These are phyloP conservation scores for Aphelocoma californica DNA, from an alignment of 2,797 vertebrate species.

Conservation along the genomic window DNA sequence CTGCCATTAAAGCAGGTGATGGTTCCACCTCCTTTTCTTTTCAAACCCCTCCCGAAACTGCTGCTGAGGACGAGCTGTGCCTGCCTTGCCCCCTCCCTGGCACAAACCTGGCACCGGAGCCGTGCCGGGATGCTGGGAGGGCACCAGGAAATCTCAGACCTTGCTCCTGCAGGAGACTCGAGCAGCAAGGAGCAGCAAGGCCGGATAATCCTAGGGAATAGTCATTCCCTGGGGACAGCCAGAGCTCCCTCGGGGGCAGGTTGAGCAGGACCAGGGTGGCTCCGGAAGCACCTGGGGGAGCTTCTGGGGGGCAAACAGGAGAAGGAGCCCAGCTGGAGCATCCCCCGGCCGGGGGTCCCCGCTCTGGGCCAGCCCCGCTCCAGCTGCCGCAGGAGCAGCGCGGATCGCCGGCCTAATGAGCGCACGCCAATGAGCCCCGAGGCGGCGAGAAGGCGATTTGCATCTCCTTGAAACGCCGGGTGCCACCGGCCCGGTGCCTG, in stretches of 20 bases:
- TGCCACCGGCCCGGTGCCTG: background rate
- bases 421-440: background rate
- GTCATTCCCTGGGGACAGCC: accelerated
- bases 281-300: accelerated
- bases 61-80: background rate
- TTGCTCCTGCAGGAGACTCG: background rate
- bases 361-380: background rate
- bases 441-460: background rate
- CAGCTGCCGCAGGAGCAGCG: constrained; percentile 8
- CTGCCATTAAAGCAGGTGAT: background rate
- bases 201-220: accelerated
- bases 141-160: background rate
- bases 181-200: background rate
- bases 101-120: background rate
- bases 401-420: background rate
- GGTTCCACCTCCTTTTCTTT: background rate
- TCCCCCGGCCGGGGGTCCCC: accelerated
- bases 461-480: background rate
- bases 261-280: accelerated
- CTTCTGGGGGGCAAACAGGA: background rate
- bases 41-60: background rate
- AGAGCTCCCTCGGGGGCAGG: accelerated
- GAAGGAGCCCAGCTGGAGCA: background rate
- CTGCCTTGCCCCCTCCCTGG: background rate
- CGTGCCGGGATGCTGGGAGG: background rate